These are phyloP conservation scores for Tortricodes alternella DNA, from an alignment of 2,888 invertebrate genomes.

Conservation along the genomic window DNA sequence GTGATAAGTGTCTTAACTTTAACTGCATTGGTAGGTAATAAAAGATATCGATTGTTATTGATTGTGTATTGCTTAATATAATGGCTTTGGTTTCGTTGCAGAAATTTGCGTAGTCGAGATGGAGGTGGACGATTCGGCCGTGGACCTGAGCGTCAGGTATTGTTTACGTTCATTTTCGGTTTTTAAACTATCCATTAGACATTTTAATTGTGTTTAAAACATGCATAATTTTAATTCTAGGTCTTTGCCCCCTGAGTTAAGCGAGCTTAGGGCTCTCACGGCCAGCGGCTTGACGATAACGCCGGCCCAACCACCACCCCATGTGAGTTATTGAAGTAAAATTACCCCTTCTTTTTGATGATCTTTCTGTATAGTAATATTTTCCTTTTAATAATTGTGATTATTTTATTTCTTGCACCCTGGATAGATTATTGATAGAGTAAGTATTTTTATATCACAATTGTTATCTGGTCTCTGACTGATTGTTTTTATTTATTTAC, in stretches of 20 bases:
- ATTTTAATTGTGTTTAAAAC: not conserved
- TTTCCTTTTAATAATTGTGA: not conserved
- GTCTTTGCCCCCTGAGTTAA: slow-evolving; percentile 76
- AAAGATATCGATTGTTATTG: slow-evolving; percentile 33
- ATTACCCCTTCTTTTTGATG: not conserved
- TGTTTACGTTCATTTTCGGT: slow-evolving; percentile 20
- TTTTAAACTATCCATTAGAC: slow-evolving; percentile 21
- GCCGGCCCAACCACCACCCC: slow-evolving; percentile 83
- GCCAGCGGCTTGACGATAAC: slow-evolving; percentile 85
- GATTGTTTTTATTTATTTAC: too few species aligned
- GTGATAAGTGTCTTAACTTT: not conserved
- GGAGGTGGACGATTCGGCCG: slow-evolving; percentile 94
- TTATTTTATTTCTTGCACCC: slow-evolving; percentile 35
- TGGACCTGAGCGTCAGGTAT: slow-evolving; percentile 94
- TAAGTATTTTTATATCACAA: slow-evolving; percentile 41
- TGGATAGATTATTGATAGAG: slow-evolving; percentile 56
- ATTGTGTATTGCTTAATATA: slow-evolving; percentile 20
- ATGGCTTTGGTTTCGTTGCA: slow-evolving; percentile 48
- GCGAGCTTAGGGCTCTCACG: slow-evolving; percentile 83
- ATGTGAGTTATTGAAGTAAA: slow-evolving; percentile 56
- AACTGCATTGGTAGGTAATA: slow-evolving; percentile 3
- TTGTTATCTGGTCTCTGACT: too few species aligned
- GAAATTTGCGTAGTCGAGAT: slow-evolving; percentile 79
- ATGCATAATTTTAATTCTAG: slow-evolving; percentile 43
- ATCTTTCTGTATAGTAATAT: not conserved